Base-by-base conservation (phyloP, 2,888 invertebrate genomes). In the Dorcus parallelipipedus region DNA sequence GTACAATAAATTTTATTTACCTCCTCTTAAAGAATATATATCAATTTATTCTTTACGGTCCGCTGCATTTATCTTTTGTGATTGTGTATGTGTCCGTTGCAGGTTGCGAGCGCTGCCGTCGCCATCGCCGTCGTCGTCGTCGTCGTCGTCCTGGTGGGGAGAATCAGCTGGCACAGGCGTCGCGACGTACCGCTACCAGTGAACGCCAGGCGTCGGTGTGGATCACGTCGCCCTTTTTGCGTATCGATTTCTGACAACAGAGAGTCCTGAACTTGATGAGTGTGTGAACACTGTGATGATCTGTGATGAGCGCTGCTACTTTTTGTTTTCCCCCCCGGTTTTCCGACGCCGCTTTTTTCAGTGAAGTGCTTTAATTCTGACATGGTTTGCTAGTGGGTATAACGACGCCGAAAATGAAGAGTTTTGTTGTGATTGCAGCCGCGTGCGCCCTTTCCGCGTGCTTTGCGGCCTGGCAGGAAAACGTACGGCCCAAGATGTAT, bases 401-500 rank as follows among this genome's bases (percentile, higher is more conserved):
- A 53, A 56, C 59, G 61, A 68, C 56, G 56, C 40, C 26, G 52
- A 49, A 49, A 58, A 74, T 71, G 72, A 70, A 67, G 68, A 68
- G 68, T 61, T 64, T 65, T 70, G 67, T 69, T 64, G 65, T 76
- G 71, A 65, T 82, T 73, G 80, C 26, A 33, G 26, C 82, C 66
- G 73, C 81, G 79, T 82, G 76, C 75, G 83, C 79, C 77, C 80
- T 80, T 80, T 81, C 81, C 66, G 72, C 74, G 64, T 77, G 78
- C 65, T 69, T 81, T 76, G 83, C 86, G 75, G 89, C 90, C 74
- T 93, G 93, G 93, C 93, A 93, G 86, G 93, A 93, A 81, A 93
- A 93, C 81, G 88, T 91, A 80, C 85, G 92, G 82, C 93, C 93
- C 76, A 93, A 93, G 86, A 90, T 93, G 87, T 91, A 90, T 84